Percentiles rank a stretch among this genome's conserved stretches.
These are phyloP conservation scores for Poecile montanus DNA, from an alignment of 2,797 vertebrate species.

Conservation along the genomic window DNA sequence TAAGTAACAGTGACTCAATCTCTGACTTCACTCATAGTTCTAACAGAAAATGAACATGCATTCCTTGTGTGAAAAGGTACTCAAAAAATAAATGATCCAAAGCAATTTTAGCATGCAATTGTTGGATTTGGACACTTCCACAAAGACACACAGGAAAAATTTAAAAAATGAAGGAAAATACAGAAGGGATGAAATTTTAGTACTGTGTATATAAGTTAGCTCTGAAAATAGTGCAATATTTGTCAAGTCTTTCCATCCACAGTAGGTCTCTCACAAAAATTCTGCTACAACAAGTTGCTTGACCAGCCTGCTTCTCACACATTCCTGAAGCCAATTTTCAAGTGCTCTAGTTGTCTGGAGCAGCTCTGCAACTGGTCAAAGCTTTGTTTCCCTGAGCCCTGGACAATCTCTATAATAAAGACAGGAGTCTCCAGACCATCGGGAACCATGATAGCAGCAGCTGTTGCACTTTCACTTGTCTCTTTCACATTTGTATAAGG, in stretches of 20 bases:
- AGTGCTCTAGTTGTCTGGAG: neutral
- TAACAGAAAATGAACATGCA: neutral
- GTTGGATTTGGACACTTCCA: neutral
- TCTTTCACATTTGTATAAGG: neutral
- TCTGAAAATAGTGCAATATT: neutral
- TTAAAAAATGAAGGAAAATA: neutral
- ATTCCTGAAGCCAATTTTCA: neutral
- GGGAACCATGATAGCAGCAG: neutral
- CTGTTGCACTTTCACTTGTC: neutral
- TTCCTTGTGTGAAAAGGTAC: neutral
- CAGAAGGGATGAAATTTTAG: neutral
- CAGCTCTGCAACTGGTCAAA: neutral
- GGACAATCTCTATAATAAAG: neutral
- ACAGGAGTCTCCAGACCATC: accelerated
- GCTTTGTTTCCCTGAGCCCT: neutral
- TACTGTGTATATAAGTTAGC: neutral
- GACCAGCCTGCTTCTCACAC: neutral
- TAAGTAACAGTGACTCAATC: neutral
- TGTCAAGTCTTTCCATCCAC: neutral
- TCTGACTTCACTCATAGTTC: neutral
- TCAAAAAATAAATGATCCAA: neutral
- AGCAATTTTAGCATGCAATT: neutral
- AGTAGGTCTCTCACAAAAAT: neutral
- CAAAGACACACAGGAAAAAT: neutral
- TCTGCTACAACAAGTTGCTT: neutral